phyloP scores from a whole-genome alignment of 1,140 invertebrate genomes.

The Pachypsylla venusta region DNA sequence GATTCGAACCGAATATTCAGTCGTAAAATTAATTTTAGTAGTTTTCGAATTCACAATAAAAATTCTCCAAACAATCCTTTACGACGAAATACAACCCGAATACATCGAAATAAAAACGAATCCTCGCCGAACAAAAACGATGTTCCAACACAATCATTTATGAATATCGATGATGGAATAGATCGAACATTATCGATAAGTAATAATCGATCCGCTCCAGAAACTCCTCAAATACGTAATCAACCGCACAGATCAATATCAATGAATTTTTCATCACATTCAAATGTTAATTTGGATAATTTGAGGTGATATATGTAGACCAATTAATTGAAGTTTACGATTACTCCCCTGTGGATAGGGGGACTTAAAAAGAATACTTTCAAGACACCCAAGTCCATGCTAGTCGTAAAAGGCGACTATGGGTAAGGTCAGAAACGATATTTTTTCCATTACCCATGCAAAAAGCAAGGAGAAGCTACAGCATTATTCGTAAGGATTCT shows the following conservation, averaged over 20 bases:
- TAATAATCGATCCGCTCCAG: slow-evolving; percentile 2
- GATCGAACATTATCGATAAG: background rate
- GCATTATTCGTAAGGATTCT: too few relatives aligned
- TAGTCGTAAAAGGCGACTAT: too few relatives aligned
- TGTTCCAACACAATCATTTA: too few relatives aligned
- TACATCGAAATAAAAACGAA: slow-evolving; percentile 1
- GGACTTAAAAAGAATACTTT: too few relatives aligned
- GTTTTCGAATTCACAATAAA: background rate
- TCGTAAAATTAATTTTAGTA: background rate
- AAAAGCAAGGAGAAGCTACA: too few relatives aligned
- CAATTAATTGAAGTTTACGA: too few relatives aligned
- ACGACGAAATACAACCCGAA: background rate
- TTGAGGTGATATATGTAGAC: slow-evolving; percentile 9
- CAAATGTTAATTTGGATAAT: slow-evolving; percentile 4
- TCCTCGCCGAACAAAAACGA: too few relatives aligned
- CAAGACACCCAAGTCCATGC: too few relatives aligned
- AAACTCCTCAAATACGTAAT: background rate
- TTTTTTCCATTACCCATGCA: too few relatives aligned
- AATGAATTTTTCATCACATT: slow-evolving; percentile 1
- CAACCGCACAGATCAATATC: background rate
- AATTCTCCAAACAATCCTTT: background rate
- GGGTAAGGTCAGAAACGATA: too few relatives aligned
- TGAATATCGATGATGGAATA: too few relatives aligned
- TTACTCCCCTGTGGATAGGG: too few relatives aligned
- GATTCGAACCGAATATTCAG: background rate